Conservation (phyloP, 2,797 vertebrate genomes). For the Holocentrus rufus region DNA sequence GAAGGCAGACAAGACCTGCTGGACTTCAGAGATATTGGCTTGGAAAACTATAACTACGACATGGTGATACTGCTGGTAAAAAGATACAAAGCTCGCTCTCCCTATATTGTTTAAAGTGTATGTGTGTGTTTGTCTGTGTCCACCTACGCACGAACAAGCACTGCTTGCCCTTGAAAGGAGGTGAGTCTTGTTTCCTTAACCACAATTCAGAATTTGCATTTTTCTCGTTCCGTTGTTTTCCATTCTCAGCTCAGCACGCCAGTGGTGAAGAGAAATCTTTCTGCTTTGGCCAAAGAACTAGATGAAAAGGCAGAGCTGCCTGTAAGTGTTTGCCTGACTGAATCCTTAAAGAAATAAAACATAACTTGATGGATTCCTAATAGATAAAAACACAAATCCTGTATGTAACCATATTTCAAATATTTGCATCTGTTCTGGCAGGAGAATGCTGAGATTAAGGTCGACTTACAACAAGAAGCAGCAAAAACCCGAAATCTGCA, state of each 20-base stretch:
- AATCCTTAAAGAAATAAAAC: too few species aligned
- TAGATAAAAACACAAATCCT: neutral
- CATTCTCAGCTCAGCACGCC: constrained; percentile 26
- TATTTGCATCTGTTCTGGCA: constrained; percentile 7
- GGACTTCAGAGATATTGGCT: constrained; percentile 12
- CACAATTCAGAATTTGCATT: neutral
- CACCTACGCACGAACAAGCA: too few species aligned
- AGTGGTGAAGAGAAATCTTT: constrained; percentile 32
- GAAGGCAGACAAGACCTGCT: neutral
- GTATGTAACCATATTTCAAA: neutral
- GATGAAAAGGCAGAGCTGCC: constrained; percentile 24
- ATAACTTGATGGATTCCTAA: too few species aligned
- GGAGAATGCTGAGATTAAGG: neutral
- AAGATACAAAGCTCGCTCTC: neutral
- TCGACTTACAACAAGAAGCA: constrained; percentile 6
- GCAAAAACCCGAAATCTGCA: neutral
- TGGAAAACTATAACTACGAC: constrained; percentile 32
- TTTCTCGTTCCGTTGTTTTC: neutral
- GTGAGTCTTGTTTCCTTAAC: neutral
- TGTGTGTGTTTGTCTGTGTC: neutral
- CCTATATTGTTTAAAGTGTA: neutral
- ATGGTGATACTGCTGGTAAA: constrained; percentile 28
- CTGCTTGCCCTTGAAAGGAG: too few species aligned
- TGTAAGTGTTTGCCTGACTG: constrained; percentile 19
- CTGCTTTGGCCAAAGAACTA: constrained; percentile 31